phyloP scores from a whole-genome alignment of 2,888 invertebrate species.

The Zele albiditarsus region DNA sequence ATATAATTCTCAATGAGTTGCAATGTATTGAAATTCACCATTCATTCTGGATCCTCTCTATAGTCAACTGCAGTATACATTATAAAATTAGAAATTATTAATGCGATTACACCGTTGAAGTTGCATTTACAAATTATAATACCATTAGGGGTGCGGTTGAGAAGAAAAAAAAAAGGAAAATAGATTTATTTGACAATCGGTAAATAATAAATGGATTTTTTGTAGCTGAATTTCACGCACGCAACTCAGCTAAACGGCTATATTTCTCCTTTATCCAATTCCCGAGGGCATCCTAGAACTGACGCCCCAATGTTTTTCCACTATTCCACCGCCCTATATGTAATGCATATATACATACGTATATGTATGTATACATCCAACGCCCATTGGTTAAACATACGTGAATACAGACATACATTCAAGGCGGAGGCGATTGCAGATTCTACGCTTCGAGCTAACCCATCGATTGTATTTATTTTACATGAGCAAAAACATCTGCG shows the following conservation, averaged over 20 bases:
- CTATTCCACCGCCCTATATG: slow-evolving; percentile 7
- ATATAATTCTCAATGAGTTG: not conserved
- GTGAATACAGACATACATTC: not conserved
- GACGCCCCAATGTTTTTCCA: slow-evolving; percentile 13
- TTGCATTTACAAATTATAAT: not conserved
- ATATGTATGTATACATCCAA: not conserved
- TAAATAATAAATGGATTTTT: slow-evolving; percentile 17
- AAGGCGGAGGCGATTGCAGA: not conserved
- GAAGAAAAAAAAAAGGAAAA: not conserved
- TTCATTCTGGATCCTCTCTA: too few species aligned
- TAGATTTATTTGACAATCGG: slow-evolving; percentile 4
- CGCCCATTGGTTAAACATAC: not conserved
- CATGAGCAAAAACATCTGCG: not conserved
- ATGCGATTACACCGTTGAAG: not conserved
- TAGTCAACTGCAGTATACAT: not conserved
- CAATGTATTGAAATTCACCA: too few species aligned
- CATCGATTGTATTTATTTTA: slow-evolving; percentile 4
- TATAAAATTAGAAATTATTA: not conserved
- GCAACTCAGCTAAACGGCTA: slow-evolving; percentile 17
- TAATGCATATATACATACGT: not conserved
- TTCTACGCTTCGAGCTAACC: not conserved
- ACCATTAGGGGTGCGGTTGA: not conserved
- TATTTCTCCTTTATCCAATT: slow-evolving; percentile 24
- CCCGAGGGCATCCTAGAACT: slow-evolving; percentile 3
- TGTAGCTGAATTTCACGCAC: not conserved